These are phyloP conservation scores for Hylaeus anthracinus DNA, from an alignment of 1,140 invertebrate species.

Conservation along the genomic window DNA sequence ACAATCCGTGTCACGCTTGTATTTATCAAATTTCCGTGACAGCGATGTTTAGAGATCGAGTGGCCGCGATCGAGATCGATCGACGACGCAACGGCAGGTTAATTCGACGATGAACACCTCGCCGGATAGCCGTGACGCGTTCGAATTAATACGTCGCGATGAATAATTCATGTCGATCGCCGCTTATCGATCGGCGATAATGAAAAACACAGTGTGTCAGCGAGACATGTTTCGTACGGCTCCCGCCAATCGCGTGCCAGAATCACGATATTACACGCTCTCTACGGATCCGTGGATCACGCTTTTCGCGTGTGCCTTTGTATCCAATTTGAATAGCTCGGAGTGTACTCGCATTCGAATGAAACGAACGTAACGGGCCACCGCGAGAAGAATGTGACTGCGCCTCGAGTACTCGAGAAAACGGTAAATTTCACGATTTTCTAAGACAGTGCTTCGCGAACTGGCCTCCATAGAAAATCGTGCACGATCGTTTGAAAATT, in stretches of 20 bases:
- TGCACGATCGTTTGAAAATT: no score
- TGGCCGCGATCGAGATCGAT: slow-evolving; percentile 29
- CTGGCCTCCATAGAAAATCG: not conserved
- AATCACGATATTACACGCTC: not conserved
- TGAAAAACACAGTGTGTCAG: slow-evolving; percentile 50
- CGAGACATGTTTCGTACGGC: slow-evolving; percentile 20
- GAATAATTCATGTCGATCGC: slow-evolving; percentile 63
- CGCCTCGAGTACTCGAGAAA: slow-evolving; percentile 18
- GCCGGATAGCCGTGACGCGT: slow-evolving; percentile 54
- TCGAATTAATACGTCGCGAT: slow-evolving; percentile 59
- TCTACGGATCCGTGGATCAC: slow-evolving; percentile 17
- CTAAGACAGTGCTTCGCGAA: not conserved
- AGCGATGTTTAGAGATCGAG: slow-evolving; percentile 51
- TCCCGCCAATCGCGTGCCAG: not conserved
- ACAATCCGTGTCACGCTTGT: slow-evolving; percentile 6
- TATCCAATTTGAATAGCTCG: slow-evolving; percentile 27
- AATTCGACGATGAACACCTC: slow-evolving; percentile 59
- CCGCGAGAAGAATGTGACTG: slow-evolving; percentile 20
- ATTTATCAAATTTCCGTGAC: slow-evolving; percentile 31
- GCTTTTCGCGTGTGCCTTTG: slow-evolving; percentile 8
- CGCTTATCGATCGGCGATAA: slow-evolving; percentile 59
- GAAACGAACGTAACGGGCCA: slow-evolving; percentile 35
- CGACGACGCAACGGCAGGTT: slow-evolving; percentile 42
- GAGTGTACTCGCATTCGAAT: slow-evolving; percentile 20
- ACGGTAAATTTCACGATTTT: slow-evolving; percentile 14